These are phyloP conservation scores for Tetrapedia diversipes DNA, from an alignment of 2,888 invertebrate genomes.

Conservation along the genomic window DNA sequence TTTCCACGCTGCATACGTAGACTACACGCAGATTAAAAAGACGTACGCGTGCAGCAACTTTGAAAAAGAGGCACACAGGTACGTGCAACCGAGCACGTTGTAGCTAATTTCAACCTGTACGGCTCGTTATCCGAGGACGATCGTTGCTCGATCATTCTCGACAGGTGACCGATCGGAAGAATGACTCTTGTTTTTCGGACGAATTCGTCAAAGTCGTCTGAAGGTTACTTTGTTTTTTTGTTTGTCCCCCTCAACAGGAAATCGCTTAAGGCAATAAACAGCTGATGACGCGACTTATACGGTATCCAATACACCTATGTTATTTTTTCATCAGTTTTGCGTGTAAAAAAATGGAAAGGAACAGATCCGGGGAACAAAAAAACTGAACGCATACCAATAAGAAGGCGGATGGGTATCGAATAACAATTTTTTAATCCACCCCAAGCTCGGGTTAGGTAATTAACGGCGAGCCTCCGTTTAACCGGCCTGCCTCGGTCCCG, in stretches of 20 bases:
- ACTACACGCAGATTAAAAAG: constrained; percentile 3
- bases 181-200: not conserved
- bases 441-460: not conserved
- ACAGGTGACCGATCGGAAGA: not conserved
- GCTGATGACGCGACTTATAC: not conserved
- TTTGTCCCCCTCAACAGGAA: not conserved
- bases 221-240: not conserved
- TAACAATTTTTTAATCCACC: constrained; percentile 3
- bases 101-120: not conserved
- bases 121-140: not conserved
- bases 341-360: no score
- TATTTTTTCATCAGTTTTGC: not conserved
- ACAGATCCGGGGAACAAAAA: not conserved
- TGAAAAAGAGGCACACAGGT: not conserved
- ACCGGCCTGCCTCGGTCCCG: constrained; percentile 17
- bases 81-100: not conserved
- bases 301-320: not conserved
- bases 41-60: not conserved
- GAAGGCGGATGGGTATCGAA: not conserved
- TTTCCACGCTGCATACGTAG: not conserved
- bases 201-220: not conserved
- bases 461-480: constrained; percentile 7
- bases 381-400: not conserved
- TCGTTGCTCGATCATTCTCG: not conserved
- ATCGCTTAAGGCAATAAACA: not conserved